phyloP scores from a whole-genome alignment of 2,113 vertebrate genomes.

The Puma concolor region DNA sequence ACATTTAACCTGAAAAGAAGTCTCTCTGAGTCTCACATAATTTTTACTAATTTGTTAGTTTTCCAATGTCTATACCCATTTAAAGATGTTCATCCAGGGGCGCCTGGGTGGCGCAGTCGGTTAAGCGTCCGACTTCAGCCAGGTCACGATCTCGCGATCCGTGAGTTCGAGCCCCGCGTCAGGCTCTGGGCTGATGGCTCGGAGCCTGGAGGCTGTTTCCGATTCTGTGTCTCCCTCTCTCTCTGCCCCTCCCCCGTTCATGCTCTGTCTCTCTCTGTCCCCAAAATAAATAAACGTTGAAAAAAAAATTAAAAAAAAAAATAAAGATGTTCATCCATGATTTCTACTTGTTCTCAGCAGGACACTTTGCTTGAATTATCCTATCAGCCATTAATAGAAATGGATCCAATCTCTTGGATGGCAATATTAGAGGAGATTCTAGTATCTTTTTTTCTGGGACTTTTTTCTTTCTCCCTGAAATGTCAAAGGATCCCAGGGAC shows the following conservation, averaged over 20 bases:
- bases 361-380: not conserved
- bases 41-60: not conserved
- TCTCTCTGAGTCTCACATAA: not conserved
- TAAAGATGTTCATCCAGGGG: not conserved
- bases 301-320: too few species aligned
- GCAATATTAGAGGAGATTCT: not conserved
- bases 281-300: too few species aligned
- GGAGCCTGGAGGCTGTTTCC: too few species aligned
- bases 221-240: too few species aligned
- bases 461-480: not conserved
- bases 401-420: not conserved
- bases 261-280: too few species aligned
- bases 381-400: not conserved
- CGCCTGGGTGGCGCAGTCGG: too few species aligned
- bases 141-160: too few species aligned
- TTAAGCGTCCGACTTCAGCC: too few species aligned
- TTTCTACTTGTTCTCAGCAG: not conserved
- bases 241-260: too few species aligned
- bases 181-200: too few species aligned
- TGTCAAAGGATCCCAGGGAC: not conserved
- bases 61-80: not conserved
- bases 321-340: not conserved
- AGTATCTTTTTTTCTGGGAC: not conserved
- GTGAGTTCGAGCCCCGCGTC: too few species aligned
- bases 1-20: not conserved